Conservation (phyloP, 2,797 vertebrate genomes). For the Eidolon dupreanum region DNA sequence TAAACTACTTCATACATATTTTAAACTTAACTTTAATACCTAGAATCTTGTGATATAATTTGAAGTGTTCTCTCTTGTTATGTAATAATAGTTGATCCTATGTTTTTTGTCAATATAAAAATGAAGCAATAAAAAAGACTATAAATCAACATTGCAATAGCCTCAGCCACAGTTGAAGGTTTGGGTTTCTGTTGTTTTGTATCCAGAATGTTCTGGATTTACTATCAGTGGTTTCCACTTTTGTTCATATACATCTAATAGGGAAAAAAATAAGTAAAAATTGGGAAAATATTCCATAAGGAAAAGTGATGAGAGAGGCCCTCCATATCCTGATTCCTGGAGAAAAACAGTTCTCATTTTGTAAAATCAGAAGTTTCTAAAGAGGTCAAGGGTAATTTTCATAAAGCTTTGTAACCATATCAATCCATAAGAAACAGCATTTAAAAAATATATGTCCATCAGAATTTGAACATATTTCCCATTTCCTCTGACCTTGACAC, state of each 20-base stretch:
- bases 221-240: background rate
- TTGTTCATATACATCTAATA: background rate
- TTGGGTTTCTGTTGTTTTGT: background rate
- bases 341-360: background rate
- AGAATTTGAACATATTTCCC: background rate
- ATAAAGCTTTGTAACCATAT: background rate
- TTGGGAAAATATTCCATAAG: background rate
- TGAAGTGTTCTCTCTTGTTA: background rate
- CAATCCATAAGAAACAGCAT: background rate
- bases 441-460: background rate
- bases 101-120: background rate
- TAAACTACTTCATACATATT: constrained; percentile 7
- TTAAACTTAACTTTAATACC: constrained; percentile 45
- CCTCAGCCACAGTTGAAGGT: background rate
- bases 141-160: background rate
- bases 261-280: background rate
- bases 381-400: background rate
- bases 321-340: background rate
- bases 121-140: background rate
- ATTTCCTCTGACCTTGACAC: background rate
- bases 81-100: background rate
- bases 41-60: background rate
- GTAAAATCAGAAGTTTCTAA: background rate
- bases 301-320: background rate
- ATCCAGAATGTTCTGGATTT: background rate